Percentiles rank a stretch among this genome's conserved stretches.
phyloP scores from a whole-genome alignment of 92 coral and sea anemone species.

The Nematostella vectensis region DNA sequence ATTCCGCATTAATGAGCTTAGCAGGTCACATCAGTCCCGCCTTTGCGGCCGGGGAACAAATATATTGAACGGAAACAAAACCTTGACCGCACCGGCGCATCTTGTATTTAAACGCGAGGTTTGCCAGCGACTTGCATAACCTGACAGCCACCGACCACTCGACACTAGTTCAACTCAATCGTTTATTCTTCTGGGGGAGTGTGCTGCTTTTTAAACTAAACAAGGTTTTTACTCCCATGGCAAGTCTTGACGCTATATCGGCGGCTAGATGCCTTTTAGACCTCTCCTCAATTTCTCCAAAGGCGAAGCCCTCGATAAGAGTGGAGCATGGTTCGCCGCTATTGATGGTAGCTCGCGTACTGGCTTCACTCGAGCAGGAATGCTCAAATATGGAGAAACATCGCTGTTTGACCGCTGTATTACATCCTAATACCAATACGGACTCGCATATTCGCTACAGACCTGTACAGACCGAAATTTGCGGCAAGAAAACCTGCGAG shows the following conservation, averaged over 20 bases:
- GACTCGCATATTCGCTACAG: conserved; percentile 5
- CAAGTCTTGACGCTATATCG: conserved; percentile 56
- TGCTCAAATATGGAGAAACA: conserved; percentile 46
- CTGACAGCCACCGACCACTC: conserved; percentile 29
- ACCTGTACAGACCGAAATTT: conserved; percentile 1
- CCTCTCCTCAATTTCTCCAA: conserved; percentile 59
- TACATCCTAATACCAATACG: conserved; percentile 4
- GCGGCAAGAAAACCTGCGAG: conserved; percentile 18
- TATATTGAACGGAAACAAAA: conserved; percentile 62
- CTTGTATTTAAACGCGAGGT: conserved; percentile 39
- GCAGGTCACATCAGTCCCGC: conserved; percentile 33
- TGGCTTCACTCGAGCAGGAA: conserved; percentile 78
- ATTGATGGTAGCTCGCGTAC: conserved; percentile 71
- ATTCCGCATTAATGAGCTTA: not conserved
- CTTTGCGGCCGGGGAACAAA: conserved; percentile 62
- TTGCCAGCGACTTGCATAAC: conserved; percentile 20
- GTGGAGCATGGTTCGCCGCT: conserved; percentile 56
- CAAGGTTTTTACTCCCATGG: no score
- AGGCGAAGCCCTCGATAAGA: conserved; percentile 33
- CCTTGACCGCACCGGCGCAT: conserved; percentile 43
- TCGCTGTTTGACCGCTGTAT: conserved; percentile 34
- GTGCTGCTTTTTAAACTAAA: no score
- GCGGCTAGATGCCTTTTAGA: conserved; percentile 83
- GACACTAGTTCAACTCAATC: conserved; percentile 1
- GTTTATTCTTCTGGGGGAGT: not conserved